Conservation (phyloP, 2,888 invertebrate genomes). For the Unio pictorum region DNA sequence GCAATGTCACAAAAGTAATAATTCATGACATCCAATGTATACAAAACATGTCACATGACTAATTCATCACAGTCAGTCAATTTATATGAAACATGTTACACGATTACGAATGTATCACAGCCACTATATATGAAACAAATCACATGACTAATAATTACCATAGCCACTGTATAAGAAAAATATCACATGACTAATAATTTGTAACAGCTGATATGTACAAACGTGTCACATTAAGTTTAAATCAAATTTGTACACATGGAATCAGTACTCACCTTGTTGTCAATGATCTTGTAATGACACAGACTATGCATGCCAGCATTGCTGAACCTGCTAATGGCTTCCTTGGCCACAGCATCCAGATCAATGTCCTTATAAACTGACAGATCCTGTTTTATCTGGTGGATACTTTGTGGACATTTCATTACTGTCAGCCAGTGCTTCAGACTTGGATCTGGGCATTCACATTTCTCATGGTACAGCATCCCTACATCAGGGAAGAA, state of each 20-base stretch:
- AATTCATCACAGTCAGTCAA: too few species aligned
- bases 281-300: constrained; percentile 89
- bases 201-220: too few species aligned
- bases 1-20: too few species aligned
- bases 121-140: background rate
- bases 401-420: constrained; percentile 75
- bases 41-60: too few species aligned
- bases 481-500: constrained; percentile 74
- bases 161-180: too few species aligned
- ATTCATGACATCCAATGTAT: too few species aligned
- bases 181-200: too few species aligned
- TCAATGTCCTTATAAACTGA: constrained; percentile 79
- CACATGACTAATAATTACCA: too few species aligned
- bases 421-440: constrained; percentile 80
- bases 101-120: too few species aligned
- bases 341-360: constrained; percentile 79
- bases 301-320: constrained; percentile 86
- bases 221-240: too few species aligned
- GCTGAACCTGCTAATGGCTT: constrained; percentile 81
- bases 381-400: constrained; percentile 83
- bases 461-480: constrained; percentile 86
- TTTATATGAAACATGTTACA: too few species aligned
- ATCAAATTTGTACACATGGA: too few species aligned
- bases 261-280: constrained; percentile 77
- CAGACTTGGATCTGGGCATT: constrained; percentile 82